Conservation (phyloP, 2,888 invertebrate species). For the Bellardia pandia region DNA sequence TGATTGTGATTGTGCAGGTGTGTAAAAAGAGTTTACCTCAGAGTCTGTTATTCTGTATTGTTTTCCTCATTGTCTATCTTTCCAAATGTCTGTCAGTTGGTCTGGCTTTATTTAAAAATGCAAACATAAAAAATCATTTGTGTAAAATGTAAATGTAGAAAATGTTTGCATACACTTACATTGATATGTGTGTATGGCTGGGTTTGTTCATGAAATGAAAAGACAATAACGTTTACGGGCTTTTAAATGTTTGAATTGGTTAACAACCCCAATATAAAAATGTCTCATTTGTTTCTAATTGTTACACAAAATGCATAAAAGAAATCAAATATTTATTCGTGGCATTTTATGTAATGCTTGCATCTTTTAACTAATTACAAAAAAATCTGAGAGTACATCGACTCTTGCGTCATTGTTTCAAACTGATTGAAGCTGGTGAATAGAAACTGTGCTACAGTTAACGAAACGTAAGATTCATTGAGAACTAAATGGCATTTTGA, state of each 20-base stretch:
- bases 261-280: constrained; percentile 1
- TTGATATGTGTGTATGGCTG: not conserved
- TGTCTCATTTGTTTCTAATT: constrained; percentile 13
- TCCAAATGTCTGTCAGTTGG: constrained; percentile 20
- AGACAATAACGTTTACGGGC: constrained; percentile 6
- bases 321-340: constrained; percentile 21
- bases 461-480: too few relatives aligned
- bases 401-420: not conserved
- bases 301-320: constrained; percentile 2
- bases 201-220: not conserved
- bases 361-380: constrained; percentile 5
- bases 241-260: constrained; percentile 12
- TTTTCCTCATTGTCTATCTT: constrained; percentile 17
- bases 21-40: constrained; percentile 11
- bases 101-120: constrained; percentile 25
- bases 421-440: not conserved
- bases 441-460: not conserved
- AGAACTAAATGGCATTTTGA: too few relatives aligned
- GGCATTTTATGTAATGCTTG: not conserved
- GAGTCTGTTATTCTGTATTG: constrained; percentile 8
- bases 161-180: not conserved
- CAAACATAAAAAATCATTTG: not conserved
- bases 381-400: not conserved
- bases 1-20: constrained; percentile 8
- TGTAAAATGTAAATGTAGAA: not conserved